phyloP scores from a whole-genome alignment of 2,797 vertebrate genomes.

The Diglossa cyanea region DNA sequence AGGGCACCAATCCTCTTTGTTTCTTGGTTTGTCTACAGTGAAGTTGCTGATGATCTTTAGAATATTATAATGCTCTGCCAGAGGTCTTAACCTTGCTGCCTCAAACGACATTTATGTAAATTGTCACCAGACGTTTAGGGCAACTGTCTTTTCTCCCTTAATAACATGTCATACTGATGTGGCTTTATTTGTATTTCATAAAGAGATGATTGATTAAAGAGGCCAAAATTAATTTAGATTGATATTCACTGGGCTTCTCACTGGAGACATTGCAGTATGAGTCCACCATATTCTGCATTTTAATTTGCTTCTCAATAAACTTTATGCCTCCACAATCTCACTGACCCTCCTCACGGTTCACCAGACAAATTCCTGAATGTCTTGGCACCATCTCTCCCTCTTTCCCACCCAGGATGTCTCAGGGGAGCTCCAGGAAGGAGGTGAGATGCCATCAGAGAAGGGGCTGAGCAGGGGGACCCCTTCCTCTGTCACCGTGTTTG shows the following conservation, averaged over 20 bases:
- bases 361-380: not conserved
- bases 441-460: not conserved
- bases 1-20: not conserved
- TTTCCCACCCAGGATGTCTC: not conserved
- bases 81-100: conserved; percentile 41
- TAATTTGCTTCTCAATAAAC: conserved; percentile 24
- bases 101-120: conserved; percentile 56
- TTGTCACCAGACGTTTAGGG: conserved; percentile 40
- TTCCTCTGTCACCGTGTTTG: not conserved
- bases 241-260: conserved; percentile 32
- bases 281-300: conserved; percentile 38
- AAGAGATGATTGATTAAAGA: conserved; percentile 61
- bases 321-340: not conserved
- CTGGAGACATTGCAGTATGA: conserved; percentile 3
- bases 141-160: conserved; percentile 56
- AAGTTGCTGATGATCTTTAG: conserved; percentile 47
- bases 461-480: not conserved
- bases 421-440: not conserved
- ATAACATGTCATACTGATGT: conserved; percentile 52
- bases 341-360: not conserved
- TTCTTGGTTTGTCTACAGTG: not conserved
- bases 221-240: conserved; percentile 59
- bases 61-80: conserved; percentile 40
- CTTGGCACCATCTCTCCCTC: not conserved
- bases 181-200: conserved; percentile 56